Base-by-base conservation (phyloP, 2,113 vertebrate species). In the Callipepla squamata region DNA sequence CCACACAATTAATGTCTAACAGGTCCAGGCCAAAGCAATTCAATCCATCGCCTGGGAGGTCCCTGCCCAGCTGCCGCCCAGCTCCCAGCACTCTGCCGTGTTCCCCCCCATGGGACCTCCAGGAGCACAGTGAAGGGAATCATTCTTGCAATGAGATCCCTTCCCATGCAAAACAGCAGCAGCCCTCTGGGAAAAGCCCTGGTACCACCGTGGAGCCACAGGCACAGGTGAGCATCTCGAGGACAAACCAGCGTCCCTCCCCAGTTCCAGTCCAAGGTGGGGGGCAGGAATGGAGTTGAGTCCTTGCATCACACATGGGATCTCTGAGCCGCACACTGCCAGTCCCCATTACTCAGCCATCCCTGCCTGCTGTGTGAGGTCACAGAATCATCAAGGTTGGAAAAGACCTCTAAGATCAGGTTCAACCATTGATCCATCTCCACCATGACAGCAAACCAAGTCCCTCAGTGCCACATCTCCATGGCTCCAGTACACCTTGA, bases 41-140 rank as follows among this genome's bases (percentile, higher is more conserved):
- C 51, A 82, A 68, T 28, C 68, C 55, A 25, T 86, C 25, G 62
- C 89, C 53, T 95, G 94, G 95, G 94, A 94, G 94, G 93, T 96
- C 89, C 87, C 76, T 0, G 1, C 68, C 68, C 82, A 93, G 91
- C 68, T 78, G 44, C 80, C 0, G 1, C 19, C 47, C 7, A 0
- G 53, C 62, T 90, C 70, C 78, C 0, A 0, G 45, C n/a, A 30
- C 0, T 0, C 78, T 72, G 51, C 2, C 0, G 53, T 48, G 45
- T 57, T 51, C 28, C 15, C 13, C 44, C 66, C 66, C 23, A 11
- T 0, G 0, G 68, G 77, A 86, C 65, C 55, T 73, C 58, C 32
- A 32, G 62, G 38, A 42, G 20, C 45, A 47, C 30, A 15, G 13
- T 36, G 26, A 1, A 5, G 25, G 4, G 51, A 23, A 85, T 25